These are phyloP conservation scores for Holacanthus passer DNA, from an alignment of 2,113 vertebrate species.

Conservation along the genomic window DNA sequence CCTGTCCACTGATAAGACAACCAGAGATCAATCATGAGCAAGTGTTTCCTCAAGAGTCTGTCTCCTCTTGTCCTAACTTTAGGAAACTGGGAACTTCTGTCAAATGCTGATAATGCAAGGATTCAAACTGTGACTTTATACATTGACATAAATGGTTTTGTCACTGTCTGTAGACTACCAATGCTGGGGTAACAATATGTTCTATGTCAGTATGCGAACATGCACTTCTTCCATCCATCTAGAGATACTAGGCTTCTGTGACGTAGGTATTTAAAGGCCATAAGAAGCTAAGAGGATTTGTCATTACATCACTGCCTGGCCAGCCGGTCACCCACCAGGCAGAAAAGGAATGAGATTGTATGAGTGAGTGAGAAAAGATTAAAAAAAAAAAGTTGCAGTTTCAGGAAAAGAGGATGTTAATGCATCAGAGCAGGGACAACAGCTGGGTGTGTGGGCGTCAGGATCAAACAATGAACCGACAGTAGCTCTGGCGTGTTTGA, in stretches of 20 bases:
- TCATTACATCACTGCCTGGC: conserved; percentile 77
- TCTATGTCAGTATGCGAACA: background rate
- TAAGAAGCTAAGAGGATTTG: conserved; percentile 88
- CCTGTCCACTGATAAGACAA: conserved; percentile 57
- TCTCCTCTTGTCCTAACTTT: conserved; percentile 24
- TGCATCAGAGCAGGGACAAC: conserved; percentile 38
- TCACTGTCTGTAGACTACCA: background rate
- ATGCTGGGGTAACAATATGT: background rate
- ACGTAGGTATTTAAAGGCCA: conserved; percentile 84
- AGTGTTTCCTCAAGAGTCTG: conserved; percentile 36
- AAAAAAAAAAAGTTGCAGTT: conserved; percentile 13
- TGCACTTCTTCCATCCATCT: conserved; percentile 19
- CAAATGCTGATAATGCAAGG: background rate
- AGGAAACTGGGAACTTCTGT: background rate
- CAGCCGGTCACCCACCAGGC: conserved; percentile 30
- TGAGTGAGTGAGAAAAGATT: background rate
- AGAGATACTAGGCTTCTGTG: conserved; percentile 39
- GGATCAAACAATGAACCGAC: conserved; percentile 39
- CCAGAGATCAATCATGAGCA: conserved; percentile 44
- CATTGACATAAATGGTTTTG: no score
- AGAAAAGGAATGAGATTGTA: conserved; percentile 13
- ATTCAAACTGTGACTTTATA: background rate
- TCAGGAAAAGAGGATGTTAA: conserved; percentile 37
- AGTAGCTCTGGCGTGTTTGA: conserved; percentile 29
- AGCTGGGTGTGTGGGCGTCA: conserved; percentile 67